Conservation (phyloP, 64 coral and sea anemone genomes). For the Pachyseris speciosa region DNA sequence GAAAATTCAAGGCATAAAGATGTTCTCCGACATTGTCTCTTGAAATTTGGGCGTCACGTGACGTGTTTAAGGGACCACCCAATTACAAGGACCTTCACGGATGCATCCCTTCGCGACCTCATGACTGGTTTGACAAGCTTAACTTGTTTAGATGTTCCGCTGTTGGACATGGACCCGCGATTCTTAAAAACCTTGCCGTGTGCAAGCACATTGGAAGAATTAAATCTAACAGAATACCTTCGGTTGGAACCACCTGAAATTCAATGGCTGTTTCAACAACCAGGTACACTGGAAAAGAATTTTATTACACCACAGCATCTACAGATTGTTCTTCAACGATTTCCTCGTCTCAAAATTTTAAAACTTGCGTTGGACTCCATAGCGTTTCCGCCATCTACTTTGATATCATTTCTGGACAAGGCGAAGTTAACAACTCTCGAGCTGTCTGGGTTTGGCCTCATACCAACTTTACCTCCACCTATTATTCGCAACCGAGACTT, state of each 20-base stretch:
- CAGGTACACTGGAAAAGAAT: not conserved
- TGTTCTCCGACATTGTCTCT: slow-evolving; percentile 2
- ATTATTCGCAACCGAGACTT: slow-evolving; percentile 26
- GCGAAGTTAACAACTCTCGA: not conserved
- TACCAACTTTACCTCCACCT: not conserved
- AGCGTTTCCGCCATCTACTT: slow-evolving; percentile 5
- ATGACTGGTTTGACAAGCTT: not conserved
- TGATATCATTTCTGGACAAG: slow-evolving; percentile 1
- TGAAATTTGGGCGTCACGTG: slow-evolving; percentile 11
- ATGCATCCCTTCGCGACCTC: not conserved
- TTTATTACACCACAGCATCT: slow-evolving; percentile 21
- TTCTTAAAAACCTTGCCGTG: slow-evolving; percentile 8
- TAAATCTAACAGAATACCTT: slow-evolving; percentile 16
- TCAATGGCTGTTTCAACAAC: not conserved
- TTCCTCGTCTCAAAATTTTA: slow-evolving; percentile 38
- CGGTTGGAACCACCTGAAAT: not conserved
- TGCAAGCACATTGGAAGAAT: slow-evolving; percentile 23
- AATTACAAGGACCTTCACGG: slow-evolving; percentile 25
- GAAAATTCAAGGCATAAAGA: not conserved
- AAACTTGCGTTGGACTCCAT: slow-evolving; percentile 22
- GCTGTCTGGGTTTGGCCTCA: slow-evolving; percentile 15
- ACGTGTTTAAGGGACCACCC: slow-evolving; percentile 32
- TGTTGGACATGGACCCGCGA: not conserved
- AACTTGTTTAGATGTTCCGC: slow-evolving; percentile 27
- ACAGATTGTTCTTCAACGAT: not conserved